A percentile compares a stretch with the other conserved stretches of the same genome.
Conservation (phyloP, 2,113 vertebrate genomes). For the Charadrius vociferus region DNA sequence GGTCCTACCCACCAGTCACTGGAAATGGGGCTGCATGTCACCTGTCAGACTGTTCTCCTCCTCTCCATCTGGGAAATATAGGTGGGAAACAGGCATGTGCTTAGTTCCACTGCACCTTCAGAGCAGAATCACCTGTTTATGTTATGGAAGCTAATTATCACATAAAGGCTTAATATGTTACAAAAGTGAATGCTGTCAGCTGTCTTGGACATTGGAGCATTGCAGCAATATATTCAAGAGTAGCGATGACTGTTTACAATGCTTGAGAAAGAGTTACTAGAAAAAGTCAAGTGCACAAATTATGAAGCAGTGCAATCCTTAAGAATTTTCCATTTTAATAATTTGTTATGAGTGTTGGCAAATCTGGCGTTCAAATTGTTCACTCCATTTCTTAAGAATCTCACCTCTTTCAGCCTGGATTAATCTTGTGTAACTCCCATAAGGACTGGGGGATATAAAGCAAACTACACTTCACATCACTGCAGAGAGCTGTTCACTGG, state of each 20-base stretch:
- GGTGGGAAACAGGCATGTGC: not conserved
- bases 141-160: not conserved
- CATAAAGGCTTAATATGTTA: not conserved
- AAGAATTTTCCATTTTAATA: not conserved
- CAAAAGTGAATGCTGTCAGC: not conserved
- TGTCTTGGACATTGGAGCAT: accelerated
- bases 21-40: not conserved
- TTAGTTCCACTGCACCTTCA: not conserved
- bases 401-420: not conserved
- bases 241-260: not conserved
- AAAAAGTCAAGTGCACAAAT: not conserved
- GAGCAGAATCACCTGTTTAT: not conserved
- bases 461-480: not conserved
- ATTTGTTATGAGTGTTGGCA: not conserved
- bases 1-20: not conserved
- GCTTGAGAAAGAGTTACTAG: not conserved
- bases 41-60: not conserved
- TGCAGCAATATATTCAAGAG: not conserved
- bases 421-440: not conserved
- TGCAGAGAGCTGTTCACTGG: not conserved
- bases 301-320: not conserved
- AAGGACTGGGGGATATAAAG: not conserved
- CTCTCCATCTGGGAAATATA: not conserved
- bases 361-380: not conserved
- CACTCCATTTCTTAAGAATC: not conserved